Percentiles rank a stretch among this genome's conserved stretches.
phyloP scores from a whole-genome alignment of 2,797 vertebrate species.

The Falco biarmicus region DNA sequence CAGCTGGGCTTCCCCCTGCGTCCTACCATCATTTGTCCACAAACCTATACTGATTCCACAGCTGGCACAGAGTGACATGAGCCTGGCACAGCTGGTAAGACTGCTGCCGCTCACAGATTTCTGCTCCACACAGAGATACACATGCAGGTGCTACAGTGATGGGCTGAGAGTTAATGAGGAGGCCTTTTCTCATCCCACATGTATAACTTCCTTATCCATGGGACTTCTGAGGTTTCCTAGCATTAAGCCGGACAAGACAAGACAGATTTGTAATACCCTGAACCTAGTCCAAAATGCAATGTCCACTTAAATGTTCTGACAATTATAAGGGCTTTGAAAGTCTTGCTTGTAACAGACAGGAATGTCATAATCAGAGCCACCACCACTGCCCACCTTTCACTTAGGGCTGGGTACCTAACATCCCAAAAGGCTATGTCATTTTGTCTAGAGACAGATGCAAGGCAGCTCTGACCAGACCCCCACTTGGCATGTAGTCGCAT shows the following conservation, averaged over 20 bases:
- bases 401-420: neutral
- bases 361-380: neutral
- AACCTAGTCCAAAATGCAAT: neutral
- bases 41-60: neutral
- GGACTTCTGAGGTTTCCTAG: neutral
- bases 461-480: neutral
- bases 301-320: neutral
- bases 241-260: neutral
- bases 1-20: neutral
- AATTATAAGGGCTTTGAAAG: neutral
- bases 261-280: neutral
- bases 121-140: neutral
- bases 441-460: neutral
- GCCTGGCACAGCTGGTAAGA: neutral
- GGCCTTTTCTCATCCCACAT: neutral
- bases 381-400: neutral
- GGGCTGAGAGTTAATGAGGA: neutral
- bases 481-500: accelerated
- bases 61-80: accelerated
- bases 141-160: accelerated
- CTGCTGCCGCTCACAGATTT: neutral
- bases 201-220: no score
- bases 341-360: neutral
- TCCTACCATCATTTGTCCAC: neutral
- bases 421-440: neutral